Percentiles rank a stretch among this genome's conserved stretches.
phyloP scores from a whole-genome alignment of 2,113 vertebrate genomes.

The Atrichornis clamosus region DNA sequence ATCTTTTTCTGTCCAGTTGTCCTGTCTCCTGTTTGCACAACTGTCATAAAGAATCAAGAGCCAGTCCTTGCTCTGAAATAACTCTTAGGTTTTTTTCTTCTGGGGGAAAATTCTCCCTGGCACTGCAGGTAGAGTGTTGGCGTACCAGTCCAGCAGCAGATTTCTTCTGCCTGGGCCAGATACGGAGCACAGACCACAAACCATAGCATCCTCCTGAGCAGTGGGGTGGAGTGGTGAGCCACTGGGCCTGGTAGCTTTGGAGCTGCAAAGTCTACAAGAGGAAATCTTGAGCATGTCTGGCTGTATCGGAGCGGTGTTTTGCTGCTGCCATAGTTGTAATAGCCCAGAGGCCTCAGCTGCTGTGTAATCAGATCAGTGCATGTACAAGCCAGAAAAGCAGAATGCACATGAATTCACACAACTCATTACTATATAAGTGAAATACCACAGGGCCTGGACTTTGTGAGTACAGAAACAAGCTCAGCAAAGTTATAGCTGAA shows the following conservation, averaged over 20 bases:
- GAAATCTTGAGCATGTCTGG: neutral
- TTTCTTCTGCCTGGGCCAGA: neutral
- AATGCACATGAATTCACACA: neutral
- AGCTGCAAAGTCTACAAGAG: neutral
- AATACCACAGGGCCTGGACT: neutral
- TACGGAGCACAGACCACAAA: constrained; percentile 28
- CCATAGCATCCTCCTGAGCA: neutral
- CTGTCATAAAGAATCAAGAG: neutral
- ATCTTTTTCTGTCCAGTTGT: neutral
- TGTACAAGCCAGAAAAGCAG: neutral
- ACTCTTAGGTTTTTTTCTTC: neutral
- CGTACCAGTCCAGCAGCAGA: neutral
- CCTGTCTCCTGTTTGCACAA: neutral
- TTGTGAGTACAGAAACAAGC: neutral
- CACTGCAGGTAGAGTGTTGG: neutral
- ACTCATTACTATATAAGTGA: neutral
- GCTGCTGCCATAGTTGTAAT: neutral
- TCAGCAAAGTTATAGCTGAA: neutral
- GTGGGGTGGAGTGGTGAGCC: neutral
- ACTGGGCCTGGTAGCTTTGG: neutral
- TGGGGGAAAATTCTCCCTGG: neutral
- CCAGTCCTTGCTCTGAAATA: neutral
- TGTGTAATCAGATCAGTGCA: neutral
- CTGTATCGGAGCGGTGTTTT: rapidly evolving
- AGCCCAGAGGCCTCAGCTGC: neutral